Base-by-base conservation (phyloP, 2,888 invertebrate species). In the Cryptophagus acutangulus region DNA sequence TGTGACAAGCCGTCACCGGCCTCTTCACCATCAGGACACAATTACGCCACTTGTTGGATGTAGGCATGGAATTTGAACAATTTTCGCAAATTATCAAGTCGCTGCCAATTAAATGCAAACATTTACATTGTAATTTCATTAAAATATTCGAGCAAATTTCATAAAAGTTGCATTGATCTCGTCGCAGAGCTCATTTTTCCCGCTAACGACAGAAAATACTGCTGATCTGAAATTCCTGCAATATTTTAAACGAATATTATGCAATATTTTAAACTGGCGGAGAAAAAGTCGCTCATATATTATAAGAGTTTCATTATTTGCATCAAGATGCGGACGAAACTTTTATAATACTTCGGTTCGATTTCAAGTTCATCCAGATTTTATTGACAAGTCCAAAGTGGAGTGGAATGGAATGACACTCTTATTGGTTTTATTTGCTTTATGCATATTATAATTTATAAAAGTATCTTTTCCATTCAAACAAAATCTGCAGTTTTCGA, bases 1-100 rank as follows among this genome's bases (percentile, higher is more conserved):
- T 48, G 49, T 47, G 49, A 49, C 48, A 36, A 45, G 40, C 45
- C 49, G 46, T 46, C 49, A 52, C 44, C 46, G 40, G 38, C 34
- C 49, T 33, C 45, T 38, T 46, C 33, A 43, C 39, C 47, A 47
- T 43, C 43, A 43, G 43, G n/a, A n/a, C n/a, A 46, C 42, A 45
- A 36, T 33, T 41, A 31, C 37, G 17, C 44, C 47, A 47, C 47
- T 47, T 47, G 47, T 47, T 47, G 44, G 46, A 46, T 43, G 35
- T 31, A 12, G 16, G 31, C n/a, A 13, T 2, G 12, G 9, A 15
- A 4, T 28, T n/a, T 5, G 13, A 29, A 5, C 6, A 8, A 5
- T 29, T 29, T 10, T 8, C n/a, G n/a, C n/a, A n/a, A n/a, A n/a
- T n/a, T n/a, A n/a, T n/a, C n/a, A n/a, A n/a, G n/a, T n/a, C n/a